Evolutionary conservation across 2,113 vertebrate genomes (phyloP), one percentile per base, ranked within the genome.

Genomic region (Meriones unguiculatus): DNA sequence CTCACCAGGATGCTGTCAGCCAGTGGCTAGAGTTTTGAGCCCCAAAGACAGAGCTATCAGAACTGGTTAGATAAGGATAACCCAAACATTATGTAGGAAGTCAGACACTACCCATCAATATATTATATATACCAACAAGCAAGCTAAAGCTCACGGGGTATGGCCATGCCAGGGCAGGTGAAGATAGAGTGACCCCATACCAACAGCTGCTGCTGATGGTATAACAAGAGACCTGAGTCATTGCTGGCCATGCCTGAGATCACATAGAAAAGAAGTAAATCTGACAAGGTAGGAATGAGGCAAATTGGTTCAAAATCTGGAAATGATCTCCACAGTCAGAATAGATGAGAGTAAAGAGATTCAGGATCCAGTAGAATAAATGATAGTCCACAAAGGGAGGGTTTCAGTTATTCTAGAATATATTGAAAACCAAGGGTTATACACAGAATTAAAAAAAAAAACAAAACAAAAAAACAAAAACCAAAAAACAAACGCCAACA

Each of bases 41-140:
- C 22, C 30, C 7, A 7, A 69, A 93, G 3, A 72, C 8, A 22
- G 77, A 96, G 70, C 93, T 69, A 73, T 15, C 62, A 85, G 88
- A 93, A 89, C 64, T 84, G 91, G 73, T 73, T 94, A 78, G 67
- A 92, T 80, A 65, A 96, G 94, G 70, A 54, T 89, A 89, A 70
- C 73, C 82, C 46, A 50, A 59, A 94, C 69, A 67, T 84, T 18
- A 52, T n/a, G 32, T 24, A 87, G 81, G 67, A 87, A 70, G 62
- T 35, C 35, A 88, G 93, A 81, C 24, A 69, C 32, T 0, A 4
- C 3, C 24, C 32, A 75, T 81, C 25, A 24, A 35, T 69, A 10
- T 62, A 67, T 94, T 89, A 41, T 28, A 14, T 91, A 41, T 28
- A 14, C 1, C 20, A n/a, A 46, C 38, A 54, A 41, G n/a, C 41